Evolutionary conservation across 1,140 invertebrate genomes (phyloP).

Genomic region (Pemphigus obesinymphae): DNA sequence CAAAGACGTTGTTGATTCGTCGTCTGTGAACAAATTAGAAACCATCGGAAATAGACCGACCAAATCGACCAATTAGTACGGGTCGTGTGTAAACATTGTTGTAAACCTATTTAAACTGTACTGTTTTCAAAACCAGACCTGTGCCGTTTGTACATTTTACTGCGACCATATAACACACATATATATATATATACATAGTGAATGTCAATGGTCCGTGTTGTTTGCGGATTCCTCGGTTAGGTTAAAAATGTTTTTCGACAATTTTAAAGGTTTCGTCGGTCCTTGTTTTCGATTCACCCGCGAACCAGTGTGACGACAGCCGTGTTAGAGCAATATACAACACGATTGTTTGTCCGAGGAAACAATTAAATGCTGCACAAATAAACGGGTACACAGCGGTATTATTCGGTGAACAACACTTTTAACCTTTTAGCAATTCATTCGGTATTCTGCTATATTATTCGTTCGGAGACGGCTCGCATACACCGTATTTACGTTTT

Average conservation of each 20-base stretch:
- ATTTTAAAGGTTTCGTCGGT: slow-evolving; percentile 1
- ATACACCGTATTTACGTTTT: neutral
- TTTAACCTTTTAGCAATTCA: neutral
- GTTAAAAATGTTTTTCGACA: slow-evolving; percentile 8
- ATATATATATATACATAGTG: too few species aligned
- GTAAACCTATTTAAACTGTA: slow-evolving; percentile 6
- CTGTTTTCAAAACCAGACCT: neutral
- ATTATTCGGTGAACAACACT: neutral
- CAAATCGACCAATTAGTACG: slow-evolving; percentile 15
- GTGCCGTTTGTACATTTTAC: neutral
- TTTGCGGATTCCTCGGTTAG: neutral
- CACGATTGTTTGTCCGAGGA: neutral
- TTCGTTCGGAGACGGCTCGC: neutral
- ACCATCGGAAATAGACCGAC: neutral
- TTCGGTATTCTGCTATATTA: neutral
- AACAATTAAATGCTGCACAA: neutral
- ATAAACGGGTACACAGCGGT: neutral
- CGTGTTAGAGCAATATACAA: too few species aligned
- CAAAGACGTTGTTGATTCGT: neutral
- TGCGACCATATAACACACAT: neutral
- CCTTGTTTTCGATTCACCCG: neutral
- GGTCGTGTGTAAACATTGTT: slow-evolving; percentile 7
- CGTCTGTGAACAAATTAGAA: neutral
- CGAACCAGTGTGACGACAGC: neutral
- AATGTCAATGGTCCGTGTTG: neutral